phyloP scores from a whole-genome alignment of 2,113 vertebrate genomes.

The Carollia perspicillata region DNA sequence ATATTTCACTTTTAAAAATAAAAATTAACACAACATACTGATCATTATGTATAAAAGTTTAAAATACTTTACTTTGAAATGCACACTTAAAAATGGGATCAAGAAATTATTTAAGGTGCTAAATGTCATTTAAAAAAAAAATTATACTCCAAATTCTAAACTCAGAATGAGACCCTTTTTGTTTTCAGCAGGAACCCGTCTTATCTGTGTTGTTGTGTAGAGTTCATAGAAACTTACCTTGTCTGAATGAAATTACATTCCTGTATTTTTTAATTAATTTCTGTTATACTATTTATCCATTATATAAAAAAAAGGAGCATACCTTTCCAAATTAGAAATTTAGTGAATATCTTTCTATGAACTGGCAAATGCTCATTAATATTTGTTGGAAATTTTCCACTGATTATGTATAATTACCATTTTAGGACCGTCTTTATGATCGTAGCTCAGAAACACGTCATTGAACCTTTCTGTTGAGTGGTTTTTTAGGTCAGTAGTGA shows the following conservation, averaged over 20 bases:
- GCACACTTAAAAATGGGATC: constrained; percentile 19
- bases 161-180: not conserved
- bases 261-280: not conserved
- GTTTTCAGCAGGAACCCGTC: not conserved
- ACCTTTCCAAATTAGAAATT: constrained; percentile 8
- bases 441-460: not conserved
- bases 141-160: not conserved
- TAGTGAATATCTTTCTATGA: not conserved
- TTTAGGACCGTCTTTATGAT: not conserved
- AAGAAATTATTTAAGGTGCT: constrained; percentile 50
- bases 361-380: not conserved
- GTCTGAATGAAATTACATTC: not conserved
- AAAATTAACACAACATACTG: not conserved
- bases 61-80: constrained; percentile 28
- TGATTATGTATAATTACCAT: not conserved
- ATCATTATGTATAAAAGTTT: constrained; percentile 25
- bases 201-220: not conserved
- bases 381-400: not conserved
- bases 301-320: not conserved
- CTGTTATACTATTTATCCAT: not conserved
- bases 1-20: constrained; percentile 21
- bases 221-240: not conserved
- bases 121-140: not conserved
- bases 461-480: not conserved
- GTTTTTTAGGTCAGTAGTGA: not conserved